Conservation (phyloP, 2,797 vertebrate species). For the Enteromius mattozi region DNA sequence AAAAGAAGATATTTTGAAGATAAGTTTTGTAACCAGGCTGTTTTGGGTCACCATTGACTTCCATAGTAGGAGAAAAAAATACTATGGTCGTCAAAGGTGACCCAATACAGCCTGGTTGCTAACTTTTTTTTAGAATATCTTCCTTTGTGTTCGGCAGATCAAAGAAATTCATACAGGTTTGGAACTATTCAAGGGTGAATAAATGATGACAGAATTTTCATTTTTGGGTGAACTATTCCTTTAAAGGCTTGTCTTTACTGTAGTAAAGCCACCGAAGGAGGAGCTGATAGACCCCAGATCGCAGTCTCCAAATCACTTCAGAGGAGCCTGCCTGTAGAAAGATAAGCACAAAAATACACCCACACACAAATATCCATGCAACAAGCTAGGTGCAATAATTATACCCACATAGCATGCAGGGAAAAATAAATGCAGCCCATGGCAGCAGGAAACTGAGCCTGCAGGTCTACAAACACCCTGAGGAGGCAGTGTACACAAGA, state of each 20-base stretch:
- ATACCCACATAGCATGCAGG: neutral
- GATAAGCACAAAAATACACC: neutral
- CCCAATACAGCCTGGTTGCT: too few relatives aligned
- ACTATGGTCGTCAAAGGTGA: too few relatives aligned
- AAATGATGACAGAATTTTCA: too few relatives aligned
- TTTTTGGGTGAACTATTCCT: too few relatives aligned
- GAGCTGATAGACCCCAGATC: neutral
- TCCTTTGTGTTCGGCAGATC: too few relatives aligned
- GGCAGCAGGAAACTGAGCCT: neutral
- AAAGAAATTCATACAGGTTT: too few relatives aligned
- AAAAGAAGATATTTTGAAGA: too few relatives aligned
- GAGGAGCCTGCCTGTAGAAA: neutral
- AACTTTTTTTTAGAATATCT: too few relatives aligned
- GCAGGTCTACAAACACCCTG: slow-evolving; percentile 9
- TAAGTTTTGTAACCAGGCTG: too few relatives aligned
- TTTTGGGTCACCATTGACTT: too few relatives aligned
- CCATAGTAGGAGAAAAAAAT: too few relatives aligned
- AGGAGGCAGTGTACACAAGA: neutral
- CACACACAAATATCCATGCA: neutral
- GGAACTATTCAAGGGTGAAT: too few relatives aligned
- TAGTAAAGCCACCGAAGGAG: neutral
- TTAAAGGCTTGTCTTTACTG: neutral
- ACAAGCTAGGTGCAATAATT: neutral
- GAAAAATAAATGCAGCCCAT: neutral
- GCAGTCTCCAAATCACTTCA: slow-evolving; percentile 8